Evolutionary conservation across 1,140 invertebrate genomes (phyloP).

Genomic region (Thaumetopoea pityocampa): DNA sequence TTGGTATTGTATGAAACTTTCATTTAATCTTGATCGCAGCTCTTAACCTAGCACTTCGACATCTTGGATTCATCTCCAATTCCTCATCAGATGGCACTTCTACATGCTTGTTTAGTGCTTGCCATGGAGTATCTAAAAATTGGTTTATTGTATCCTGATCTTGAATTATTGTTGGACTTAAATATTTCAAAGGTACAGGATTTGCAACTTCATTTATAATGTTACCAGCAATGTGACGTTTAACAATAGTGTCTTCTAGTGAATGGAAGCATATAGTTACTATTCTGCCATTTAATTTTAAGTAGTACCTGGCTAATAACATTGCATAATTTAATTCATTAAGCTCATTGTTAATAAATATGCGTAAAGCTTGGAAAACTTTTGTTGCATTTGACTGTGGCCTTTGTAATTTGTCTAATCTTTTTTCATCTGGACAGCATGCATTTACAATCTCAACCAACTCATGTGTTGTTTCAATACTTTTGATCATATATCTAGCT

Average conservation of each 20-base stretch:
- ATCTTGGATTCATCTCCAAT: slow-evolving; percentile 86
- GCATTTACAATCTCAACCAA: slow-evolving; percentile 87
- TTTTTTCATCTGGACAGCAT: slow-evolving; percentile 77
- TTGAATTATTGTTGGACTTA: slow-evolving; percentile 75
- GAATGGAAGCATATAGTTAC: slow-evolving; percentile 94
- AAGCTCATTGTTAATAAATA: slow-evolving; percentile 98
- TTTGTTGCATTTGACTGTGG: slow-evolving; percentile 91
- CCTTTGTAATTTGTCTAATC: slow-evolving; percentile 84
- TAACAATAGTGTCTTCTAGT: slow-evolving; percentile 96
- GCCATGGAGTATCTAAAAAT: slow-evolving; percentile 83
- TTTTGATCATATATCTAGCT: slow-evolving; percentile 87
- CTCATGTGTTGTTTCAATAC: slow-evolving; percentile 89
- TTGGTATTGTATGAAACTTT: slow-evolving; percentile 16
- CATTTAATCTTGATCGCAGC: slow-evolving; percentile 85
- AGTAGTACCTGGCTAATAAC: slow-evolving; percentile 84
- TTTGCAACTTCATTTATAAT: slow-evolving; percentile 82
- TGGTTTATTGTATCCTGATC: slow-evolving; percentile 78
- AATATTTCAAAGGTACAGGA: slow-evolving; percentile 81
- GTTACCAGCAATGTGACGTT: slow-evolving; percentile 90
- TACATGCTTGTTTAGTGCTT: slow-evolving; percentile 88
- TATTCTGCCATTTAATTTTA: slow-evolving; percentile 86
- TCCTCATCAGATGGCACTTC: slow-evolving; percentile 84
- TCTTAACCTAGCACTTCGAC: slow-evolving; percentile 91
- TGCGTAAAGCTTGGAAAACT: slow-evolving; percentile 95
- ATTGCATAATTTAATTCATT: slow-evolving; percentile 97